A percentile compares a stretch with the other conserved stretches of the same genome.
These are phyloP conservation scores for Nanorana parkeri DNA, from an alignment of 2,113 vertebrate species.

Conservation along the genomic window DNA sequence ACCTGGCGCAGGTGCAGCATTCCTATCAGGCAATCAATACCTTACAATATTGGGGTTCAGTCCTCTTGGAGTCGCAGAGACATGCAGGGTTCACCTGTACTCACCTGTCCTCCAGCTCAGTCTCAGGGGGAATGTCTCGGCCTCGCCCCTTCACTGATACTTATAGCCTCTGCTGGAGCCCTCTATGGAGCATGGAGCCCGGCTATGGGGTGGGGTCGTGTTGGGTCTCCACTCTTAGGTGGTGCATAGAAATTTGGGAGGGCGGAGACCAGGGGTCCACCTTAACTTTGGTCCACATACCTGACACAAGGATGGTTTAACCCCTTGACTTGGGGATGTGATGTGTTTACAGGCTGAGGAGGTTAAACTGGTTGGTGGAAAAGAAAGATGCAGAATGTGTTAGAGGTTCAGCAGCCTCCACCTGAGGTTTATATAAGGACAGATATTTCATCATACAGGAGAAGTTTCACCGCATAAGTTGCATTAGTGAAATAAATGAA, in stretches of 20 bases:
- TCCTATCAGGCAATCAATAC: too few species aligned
- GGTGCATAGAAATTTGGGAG: background rate
- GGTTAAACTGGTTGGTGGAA: background rate
- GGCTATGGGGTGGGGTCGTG: background rate
- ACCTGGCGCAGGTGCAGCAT: too few species aligned
- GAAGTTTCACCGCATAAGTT: too few species aligned
- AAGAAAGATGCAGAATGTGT: background rate
- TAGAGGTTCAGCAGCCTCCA: too few species aligned
- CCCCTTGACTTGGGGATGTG: background rate
- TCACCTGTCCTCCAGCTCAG: slow-evolving; percentile 14
- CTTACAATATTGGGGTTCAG: too few species aligned
- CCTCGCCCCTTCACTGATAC: slow-evolving; percentile 6
- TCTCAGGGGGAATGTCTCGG: background rate
- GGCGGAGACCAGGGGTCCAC: background rate
- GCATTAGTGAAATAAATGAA: too few species aligned
- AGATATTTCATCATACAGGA: too few species aligned
- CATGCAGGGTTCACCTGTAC: background rate
- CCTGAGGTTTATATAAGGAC: too few species aligned
- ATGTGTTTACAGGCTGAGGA: background rate
- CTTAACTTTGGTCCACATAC: background rate
- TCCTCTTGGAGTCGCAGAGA: too few species aligned
- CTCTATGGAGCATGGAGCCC: too few species aligned
- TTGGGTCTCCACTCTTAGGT: background rate
- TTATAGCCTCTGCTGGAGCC: background rate
- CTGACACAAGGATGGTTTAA: background rate